phyloP scores from a whole-genome alignment of 2,888 invertebrate genomes.

The Zootermopsis nevadensis region DNA sequence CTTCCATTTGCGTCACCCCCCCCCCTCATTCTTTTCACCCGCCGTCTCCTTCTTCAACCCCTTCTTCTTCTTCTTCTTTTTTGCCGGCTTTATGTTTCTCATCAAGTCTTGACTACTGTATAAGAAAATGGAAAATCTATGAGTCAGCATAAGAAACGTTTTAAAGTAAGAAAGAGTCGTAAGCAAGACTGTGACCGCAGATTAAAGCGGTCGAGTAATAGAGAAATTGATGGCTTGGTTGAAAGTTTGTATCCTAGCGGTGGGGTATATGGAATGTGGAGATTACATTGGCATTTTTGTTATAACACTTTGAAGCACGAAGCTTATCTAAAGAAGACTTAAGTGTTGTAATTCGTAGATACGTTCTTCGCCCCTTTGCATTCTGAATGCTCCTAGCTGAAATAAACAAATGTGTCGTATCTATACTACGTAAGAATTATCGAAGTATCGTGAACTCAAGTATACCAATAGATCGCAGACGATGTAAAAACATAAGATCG shows the following conservation, averaged over 20 bases:
- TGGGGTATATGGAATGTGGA: neutral
- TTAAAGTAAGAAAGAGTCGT: neutral
- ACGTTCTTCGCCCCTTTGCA: too few species aligned
- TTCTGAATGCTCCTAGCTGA: too few species aligned
- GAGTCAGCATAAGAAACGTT: slow-evolving; percentile 20
- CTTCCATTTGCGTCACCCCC: slow-evolving; percentile 37
- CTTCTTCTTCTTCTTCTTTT: neutral
- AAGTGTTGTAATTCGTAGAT: too few species aligned
- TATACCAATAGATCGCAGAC: too few species aligned
- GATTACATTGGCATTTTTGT: too few species aligned
- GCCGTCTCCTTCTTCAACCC: neutral
- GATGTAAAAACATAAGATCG: too few species aligned
- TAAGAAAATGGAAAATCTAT: slow-evolving; percentile 48
- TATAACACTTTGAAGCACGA: too few species aligned
- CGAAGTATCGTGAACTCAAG: too few species aligned
- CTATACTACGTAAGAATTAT: too few species aligned
- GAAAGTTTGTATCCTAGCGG: neutral
- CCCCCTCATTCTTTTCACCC: slow-evolving; percentile 13
- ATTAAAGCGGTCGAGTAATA: neutral
- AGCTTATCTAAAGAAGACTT: too few species aligned
- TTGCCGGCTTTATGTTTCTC: slow-evolving; percentile 1
- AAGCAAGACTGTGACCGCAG: neutral
- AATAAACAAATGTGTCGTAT: too few species aligned
- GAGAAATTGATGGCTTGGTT: neutral
- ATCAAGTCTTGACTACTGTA: slow-evolving; percentile 2